Conservation (phyloP, 2,888 invertebrate species). For the Dasypogon diadema region DNA sequence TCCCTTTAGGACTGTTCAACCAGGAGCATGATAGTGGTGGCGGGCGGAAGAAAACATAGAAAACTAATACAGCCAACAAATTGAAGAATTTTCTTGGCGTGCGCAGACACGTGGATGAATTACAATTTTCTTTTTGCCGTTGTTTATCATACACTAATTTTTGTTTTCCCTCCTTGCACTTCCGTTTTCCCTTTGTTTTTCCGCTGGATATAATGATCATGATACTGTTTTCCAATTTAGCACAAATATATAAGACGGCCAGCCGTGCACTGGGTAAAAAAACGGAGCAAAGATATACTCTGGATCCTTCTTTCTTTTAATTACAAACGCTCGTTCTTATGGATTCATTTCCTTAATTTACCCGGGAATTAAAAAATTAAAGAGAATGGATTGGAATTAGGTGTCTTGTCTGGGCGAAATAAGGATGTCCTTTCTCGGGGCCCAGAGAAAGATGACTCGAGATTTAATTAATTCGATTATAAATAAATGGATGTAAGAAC, state of each 20-base stretch:
- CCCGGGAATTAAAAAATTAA: constrained; percentile 7
- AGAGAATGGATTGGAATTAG: constrained; percentile 7
- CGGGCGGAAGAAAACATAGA: constrained; percentile 22
- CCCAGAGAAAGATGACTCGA: not conserved
- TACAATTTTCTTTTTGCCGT: constrained; percentile 45
- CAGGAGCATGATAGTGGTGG: not conserved
- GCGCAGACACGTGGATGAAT: constrained; percentile 51
- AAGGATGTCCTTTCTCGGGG: not conserved
- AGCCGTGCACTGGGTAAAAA: not conserved
- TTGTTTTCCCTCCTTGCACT: constrained; percentile 2
- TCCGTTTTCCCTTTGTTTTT: constrained; percentile 30
- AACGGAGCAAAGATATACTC: not conserved
- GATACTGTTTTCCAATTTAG: constrained; percentile 50
- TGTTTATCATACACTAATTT: constrained; percentile 44
- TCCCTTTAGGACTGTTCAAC: not conserved
- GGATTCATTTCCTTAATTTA: constrained; percentile 30
- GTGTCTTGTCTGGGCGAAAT: not conserved
- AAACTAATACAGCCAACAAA: constrained; percentile 42
- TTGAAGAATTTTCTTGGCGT: constrained; percentile 49
- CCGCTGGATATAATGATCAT: constrained; percentile 48
- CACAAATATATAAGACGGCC: constrained; percentile 21
- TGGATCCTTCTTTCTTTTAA: constrained; percentile 17
- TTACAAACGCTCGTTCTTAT: constrained; percentile 20
- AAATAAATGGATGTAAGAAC: no score
- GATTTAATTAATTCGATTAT: not conserved